Base-by-base conservation (phyloP, 2,113 vertebrate species). In the Bombycilla garrulus region DNA sequence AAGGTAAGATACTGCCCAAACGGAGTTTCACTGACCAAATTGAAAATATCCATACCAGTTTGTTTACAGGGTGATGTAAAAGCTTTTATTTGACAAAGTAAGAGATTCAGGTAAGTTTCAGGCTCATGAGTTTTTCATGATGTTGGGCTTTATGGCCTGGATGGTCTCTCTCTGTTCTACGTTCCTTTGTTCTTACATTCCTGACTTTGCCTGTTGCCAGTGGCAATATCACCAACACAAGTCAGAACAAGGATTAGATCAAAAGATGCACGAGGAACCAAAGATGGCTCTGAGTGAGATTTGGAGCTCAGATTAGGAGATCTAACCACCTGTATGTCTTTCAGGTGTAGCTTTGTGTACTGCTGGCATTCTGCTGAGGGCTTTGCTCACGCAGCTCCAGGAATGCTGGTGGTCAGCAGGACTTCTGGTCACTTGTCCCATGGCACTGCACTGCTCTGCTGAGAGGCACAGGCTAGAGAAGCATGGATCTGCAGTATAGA, bases 201-300 rank as follows among this genome's bases (percentile, higher is more conserved):
- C 91, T 95, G 80, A 77, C 88, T 94, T 81, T 56, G 40, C 88
- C 88, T 90, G 60, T 96, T 95, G 94, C 95, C 94, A 83, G 81
- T 96, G 88, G 93, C 96, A 94, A 71, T 95, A 94, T 97, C 94
- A 94, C 94, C 90, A 60, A 88, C 47, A 81, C 93, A 96, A 96
- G 96, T 97, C 81, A 80, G 92, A 95, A 96, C 96, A 96, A 86
- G 90, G 88, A 91, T 81, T 81, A 96, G 86, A 95, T 96, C 95
- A 97, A 94, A 90, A 96, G 93, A 28, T 79, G 72, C 42, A 14
- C 0, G 6, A 92, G 86, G 93, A 97, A 93, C 95, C 92, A 56
- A 71, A 81, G 95, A 93, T 96, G 96, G 79, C 90, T 94, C 79
- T 94, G 90, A 94, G 90, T 92, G 90, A 88, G 94, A 96, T 96